Evolutionary conservation across 2,797 vertebrate species (phyloP).

Genomic region (Sebastes nivosus): DNA sequence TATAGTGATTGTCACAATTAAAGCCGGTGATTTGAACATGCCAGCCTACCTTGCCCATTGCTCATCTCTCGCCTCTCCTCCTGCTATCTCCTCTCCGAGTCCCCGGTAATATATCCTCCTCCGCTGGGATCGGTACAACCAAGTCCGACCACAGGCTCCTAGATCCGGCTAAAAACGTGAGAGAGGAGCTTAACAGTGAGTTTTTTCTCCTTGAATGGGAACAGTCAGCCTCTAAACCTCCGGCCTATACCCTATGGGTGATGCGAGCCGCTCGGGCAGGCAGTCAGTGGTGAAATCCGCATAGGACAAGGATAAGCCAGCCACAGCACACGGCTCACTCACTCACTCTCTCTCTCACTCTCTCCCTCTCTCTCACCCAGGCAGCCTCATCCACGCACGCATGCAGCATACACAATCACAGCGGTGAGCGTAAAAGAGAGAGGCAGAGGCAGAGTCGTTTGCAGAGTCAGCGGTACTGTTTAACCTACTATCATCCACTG

Average conservation of each 20-base stretch:
- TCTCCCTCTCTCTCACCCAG: constrained; percentile 45
- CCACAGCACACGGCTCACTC: constrained; percentile 44
- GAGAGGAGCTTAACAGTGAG: neutral
- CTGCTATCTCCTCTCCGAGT: constrained; percentile 3
- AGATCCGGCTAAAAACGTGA: neutral
- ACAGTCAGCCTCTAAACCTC: constrained; percentile 1
- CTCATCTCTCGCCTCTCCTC: constrained; percentile 54
- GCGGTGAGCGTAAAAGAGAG: constrained; percentile 31
- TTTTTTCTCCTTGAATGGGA: neutral
- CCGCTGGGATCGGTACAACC: constrained; percentile 22
- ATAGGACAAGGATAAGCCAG: constrained; percentile 64
- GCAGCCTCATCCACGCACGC: constrained; percentile 51
- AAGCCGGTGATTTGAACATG: neutral
- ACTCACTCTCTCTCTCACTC: constrained; percentile 44
- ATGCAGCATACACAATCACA: constrained; percentile 28
- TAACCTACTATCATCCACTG: constrained; percentile 15
- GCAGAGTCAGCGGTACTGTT: constrained; percentile 51
- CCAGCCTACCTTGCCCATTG: constrained; percentile 65
- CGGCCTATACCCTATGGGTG: constrained; percentile 37
- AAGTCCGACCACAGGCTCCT: neutral
- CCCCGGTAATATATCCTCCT: constrained; percentile 14
- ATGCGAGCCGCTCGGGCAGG: constrained; percentile 33
- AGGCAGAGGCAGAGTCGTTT: constrained; percentile 24
- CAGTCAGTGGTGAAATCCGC: constrained; percentile 71
- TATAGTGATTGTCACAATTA: too few relatives aligned